Base-by-base conservation (phyloP, 2,113 vertebrate genomes). In the Lycocorax pyrrhopterus region DNA sequence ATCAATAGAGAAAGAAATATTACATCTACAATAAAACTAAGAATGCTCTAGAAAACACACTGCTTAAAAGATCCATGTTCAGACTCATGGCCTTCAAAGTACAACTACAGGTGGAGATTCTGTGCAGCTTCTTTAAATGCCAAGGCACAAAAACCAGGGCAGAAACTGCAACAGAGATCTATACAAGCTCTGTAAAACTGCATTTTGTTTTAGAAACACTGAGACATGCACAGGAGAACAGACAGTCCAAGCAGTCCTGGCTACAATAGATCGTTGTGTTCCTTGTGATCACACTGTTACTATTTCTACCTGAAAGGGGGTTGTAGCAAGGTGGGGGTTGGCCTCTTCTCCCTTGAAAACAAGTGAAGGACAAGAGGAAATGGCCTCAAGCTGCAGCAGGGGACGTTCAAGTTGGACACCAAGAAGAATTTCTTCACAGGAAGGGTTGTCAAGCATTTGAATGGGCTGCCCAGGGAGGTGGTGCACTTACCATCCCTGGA, bases 261-360 rank as follows among this genome's bases (percentile, higher is more conserved):
- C 27, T 47, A 66, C 10, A 76, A 29, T 0, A 73, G 49, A 59
- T 21, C 0, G 0, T 4, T 3, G 0, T 13, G 27, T 33, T 85
- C 35, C 43, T 56, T 51, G 18, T 16, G 33, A 68, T n/a, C 49
- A 73, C n/a, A 16, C 16, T 19, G 16, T 22, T 51, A 47, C 19
- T 39, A 56, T 63, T 77, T 33, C 49, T 33, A 12, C 35, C 22
- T 15, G 10, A 84, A 77, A 49, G 18, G 15, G 9, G 17, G 5
- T 2, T 43, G 27, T 6, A 63, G 49, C 41, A 71, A 84, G 18
- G 15, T 20, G 15, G 6, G 18, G 18, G 21, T 32, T 37, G 27
- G 49, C 35, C 56, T 49, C 18, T 39, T 46, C 47, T 7, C 14
- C 21, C 47, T 25, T 35, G 47, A 47, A 47, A 83, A 49, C 8